A percentile compares a stretch with the other conserved stretches of the same genome.
These are phyloP conservation scores for Hyposmocoma kahamanoa DNA, from an alignment of 1,140 invertebrate species.

Conservation along the genomic window DNA sequence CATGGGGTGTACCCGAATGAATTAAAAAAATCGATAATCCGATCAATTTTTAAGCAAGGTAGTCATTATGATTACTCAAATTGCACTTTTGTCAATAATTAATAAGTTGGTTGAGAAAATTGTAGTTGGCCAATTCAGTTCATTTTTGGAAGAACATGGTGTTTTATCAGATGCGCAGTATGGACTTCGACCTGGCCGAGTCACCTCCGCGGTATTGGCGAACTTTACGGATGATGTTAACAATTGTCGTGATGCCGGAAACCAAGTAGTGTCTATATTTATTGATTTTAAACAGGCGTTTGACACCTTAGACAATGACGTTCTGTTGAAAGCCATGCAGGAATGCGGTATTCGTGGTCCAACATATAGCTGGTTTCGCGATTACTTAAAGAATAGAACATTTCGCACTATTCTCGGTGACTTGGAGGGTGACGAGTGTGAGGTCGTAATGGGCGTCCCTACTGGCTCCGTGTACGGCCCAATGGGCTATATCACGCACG, in stretches of 20 bases:
- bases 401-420: no score
- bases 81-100: not conserved
- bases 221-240: not conserved
- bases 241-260: not conserved
- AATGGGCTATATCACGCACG: no score
- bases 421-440: no score
- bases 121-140: not conserved
- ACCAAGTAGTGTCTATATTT: not conserved
- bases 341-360: no score
- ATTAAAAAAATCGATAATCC: slow-evolving; percentile 15
- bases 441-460: no score
- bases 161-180: not conserved
- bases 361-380: no score
- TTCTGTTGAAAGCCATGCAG: no score
- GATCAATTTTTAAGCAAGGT: slow-evolving; percentile 12
- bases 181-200: not conserved
- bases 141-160: slow-evolving; percentile 1
- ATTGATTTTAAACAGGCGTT: slow-evolving; percentile 2
- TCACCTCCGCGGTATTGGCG: not conserved
- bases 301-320: not conserved
- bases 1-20: slow-evolving; percentile 12
- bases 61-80: not conserved
- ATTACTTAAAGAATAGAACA: no score
- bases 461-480: no score
- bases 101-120: slow-evolving; percentile 3